phyloP scores from a whole-genome alignment of 2,113 vertebrate species.

The Vanacampus margaritifer region DNA sequence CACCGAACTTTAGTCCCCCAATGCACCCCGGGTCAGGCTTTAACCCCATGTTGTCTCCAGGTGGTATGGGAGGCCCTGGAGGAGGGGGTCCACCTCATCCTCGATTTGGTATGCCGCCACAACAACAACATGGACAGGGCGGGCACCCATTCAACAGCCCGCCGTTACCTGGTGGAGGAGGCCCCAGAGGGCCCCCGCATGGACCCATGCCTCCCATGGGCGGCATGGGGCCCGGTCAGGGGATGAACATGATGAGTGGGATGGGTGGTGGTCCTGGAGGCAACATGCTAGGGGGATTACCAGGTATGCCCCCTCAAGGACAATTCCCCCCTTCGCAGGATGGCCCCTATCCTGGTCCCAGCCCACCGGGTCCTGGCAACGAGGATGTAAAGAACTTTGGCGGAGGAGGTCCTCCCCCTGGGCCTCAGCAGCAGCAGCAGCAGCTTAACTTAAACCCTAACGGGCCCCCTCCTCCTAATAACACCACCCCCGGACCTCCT shows the following conservation, averaged over 20 bases:
- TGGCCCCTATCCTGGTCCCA: constrained; percentile 74
- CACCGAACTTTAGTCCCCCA: constrained; percentile 91
- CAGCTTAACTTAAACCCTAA: constrained; percentile 73
- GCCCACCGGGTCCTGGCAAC: constrained; percentile 73
- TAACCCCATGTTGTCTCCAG: constrained; percentile 88
- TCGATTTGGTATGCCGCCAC: constrained; percentile 74
- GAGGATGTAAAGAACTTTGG: constrained; percentile 77
- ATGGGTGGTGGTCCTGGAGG: constrained; percentile 72
- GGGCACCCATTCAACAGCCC: constrained; percentile 79
- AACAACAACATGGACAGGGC: constrained; percentile 77
- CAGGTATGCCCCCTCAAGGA: constrained; percentile 84
- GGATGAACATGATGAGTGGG: constrained; percentile 76
- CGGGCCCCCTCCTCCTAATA: constrained; percentile 80
- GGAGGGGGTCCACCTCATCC: constrained; percentile 76
- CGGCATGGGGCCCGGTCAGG: constrained; percentile 64
- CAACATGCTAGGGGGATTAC: constrained; percentile 79
- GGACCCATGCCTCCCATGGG: constrained; percentile 74
- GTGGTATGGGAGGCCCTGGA: constrained; percentile 71
- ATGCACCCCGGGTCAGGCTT: constrained; percentile 85
- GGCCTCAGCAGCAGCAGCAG: constrained; percentile 73
- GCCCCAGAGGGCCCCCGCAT: constrained; percentile 73
- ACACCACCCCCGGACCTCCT: constrained; percentile 73
- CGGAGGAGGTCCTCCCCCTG: constrained; percentile 54
- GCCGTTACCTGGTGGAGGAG: constrained; percentile 71
- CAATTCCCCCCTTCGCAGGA: constrained; percentile 82